Conservation (phyloP, 2,797 vertebrate genomes). For the Acomys russatus region DNA sequence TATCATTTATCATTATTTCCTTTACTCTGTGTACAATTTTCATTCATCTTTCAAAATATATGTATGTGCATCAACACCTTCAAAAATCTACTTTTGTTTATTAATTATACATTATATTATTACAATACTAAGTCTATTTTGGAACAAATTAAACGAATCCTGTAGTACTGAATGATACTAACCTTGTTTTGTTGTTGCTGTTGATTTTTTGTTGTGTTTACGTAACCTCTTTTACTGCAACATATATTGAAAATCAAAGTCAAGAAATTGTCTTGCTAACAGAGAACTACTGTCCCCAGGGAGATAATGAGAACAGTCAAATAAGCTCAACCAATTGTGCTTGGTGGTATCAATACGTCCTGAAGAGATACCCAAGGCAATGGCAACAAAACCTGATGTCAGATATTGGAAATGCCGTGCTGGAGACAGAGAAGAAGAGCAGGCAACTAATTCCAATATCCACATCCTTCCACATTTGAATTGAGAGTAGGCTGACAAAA, state of each 20-base stretch:
- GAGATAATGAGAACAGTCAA: not conserved
- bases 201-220: too few species aligned
- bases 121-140: not conserved
- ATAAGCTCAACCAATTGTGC: not conserved
- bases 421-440: not conserved
- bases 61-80: not conserved
- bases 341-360: not conserved
- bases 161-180: not conserved
- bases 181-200: not conserved
- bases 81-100: not conserved
- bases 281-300: not conserved
- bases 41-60: not conserved
- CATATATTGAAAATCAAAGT: not conserved
- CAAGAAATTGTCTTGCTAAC: not conserved
- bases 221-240: not conserved
- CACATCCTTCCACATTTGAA: not conserved
- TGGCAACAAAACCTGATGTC: not conserved
- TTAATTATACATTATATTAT: not conserved
- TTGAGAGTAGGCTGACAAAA: not conserved
- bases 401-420: not conserved
- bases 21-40: not conserved
- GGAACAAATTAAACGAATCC: not conserved
- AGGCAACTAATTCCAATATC: not conserved
- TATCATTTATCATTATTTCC: slow-evolving; percentile 1
- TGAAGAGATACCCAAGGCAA: not conserved